These are phyloP conservation scores for Alethe castanea DNA, from an alignment of 2,113 vertebrate species.

Conservation along the genomic window DNA sequence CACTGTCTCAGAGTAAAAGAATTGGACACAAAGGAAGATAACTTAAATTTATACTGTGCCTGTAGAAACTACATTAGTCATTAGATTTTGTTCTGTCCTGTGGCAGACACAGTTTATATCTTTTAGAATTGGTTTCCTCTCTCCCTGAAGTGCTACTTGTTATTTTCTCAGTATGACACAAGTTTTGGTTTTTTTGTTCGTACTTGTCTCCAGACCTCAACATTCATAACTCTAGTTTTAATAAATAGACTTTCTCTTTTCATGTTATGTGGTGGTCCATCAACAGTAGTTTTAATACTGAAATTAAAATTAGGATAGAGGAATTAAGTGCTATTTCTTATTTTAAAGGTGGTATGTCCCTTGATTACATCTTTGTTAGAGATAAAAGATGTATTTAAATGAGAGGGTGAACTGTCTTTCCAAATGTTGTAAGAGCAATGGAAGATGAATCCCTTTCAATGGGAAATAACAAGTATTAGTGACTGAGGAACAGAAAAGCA, in stretches of 20 bases:
- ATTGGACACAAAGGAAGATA: background rate
- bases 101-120: background rate
- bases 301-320: background rate
- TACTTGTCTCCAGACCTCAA: background rate
- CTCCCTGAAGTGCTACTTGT: background rate
- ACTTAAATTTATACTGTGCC: background rate
- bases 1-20: background rate
- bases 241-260: background rate
- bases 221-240: background rate
- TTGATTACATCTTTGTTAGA: background rate
- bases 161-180: background rate
- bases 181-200: fast-evolving
- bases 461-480: background rate
- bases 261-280: background rate
- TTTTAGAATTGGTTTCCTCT: background rate
- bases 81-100: background rate
- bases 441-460: background rate
- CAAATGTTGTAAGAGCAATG: background rate
- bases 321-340: background rate
- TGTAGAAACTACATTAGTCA: background rate
- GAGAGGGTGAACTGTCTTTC: background rate
- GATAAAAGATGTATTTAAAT: background rate
- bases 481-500: background rate
- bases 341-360: background rate
- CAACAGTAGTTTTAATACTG: background rate